phyloP scores from a whole-genome alignment of 1,140 invertebrate species.

The Agrypnia vestita region DNA sequence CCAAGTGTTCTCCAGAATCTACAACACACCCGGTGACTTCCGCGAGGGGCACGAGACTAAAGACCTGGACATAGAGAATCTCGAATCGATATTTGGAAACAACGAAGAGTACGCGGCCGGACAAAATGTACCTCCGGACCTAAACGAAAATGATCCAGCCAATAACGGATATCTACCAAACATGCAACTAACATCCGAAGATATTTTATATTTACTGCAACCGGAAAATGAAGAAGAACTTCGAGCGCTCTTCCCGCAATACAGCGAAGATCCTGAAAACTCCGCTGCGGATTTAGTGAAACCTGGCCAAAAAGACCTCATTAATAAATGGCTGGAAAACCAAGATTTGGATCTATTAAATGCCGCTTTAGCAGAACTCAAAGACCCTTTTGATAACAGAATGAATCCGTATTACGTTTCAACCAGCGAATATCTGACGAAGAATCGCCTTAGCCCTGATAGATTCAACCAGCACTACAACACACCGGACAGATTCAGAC shows the following conservation, averaged over 20 bases:
- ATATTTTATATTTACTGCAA: slow-evolving; percentile 62
- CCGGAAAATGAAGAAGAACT: slow-evolving; percentile 62
- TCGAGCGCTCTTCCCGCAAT: slow-evolving; percentile 55
- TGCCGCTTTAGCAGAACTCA: slow-evolving; percentile 51
- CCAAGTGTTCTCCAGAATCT: slow-evolving; percentile 59
- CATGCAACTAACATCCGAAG: slow-evolving; percentile 60
- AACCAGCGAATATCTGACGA: slow-evolving; percentile 55
- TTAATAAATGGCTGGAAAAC: slow-evolving; percentile 58
- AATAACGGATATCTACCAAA: slow-evolving; percentile 22
- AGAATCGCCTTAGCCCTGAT: slow-evolving; percentile 54
- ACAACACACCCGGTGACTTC: slow-evolving; percentile 68
- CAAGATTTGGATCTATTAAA: slow-evolving; percentile 55
- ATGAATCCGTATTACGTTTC: slow-evolving; percentile 53
- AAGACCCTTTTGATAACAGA: slow-evolving; percentile 40
- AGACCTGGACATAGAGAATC: slow-evolving; percentile 51
- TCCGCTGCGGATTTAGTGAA: slow-evolving; percentile 5
- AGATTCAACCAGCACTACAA: slow-evolving; percentile 69
- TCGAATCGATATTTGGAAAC: slow-evolving; percentile 32
- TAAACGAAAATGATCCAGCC: slow-evolving; percentile 14
- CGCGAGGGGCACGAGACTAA: slow-evolving; percentile 64
- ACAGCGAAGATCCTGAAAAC: slow-evolving; percentile 54
- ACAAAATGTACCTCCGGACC: neutral
- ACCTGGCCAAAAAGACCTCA: slow-evolving; percentile 52
- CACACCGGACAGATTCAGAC: slow-evolving; percentile 70
- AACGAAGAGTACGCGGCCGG: slow-evolving; percentile 16